Evolutionary conservation across 1,140 invertebrate genomes (phyloP).

Genomic region (Rhopalosiphum maidis): DNA sequence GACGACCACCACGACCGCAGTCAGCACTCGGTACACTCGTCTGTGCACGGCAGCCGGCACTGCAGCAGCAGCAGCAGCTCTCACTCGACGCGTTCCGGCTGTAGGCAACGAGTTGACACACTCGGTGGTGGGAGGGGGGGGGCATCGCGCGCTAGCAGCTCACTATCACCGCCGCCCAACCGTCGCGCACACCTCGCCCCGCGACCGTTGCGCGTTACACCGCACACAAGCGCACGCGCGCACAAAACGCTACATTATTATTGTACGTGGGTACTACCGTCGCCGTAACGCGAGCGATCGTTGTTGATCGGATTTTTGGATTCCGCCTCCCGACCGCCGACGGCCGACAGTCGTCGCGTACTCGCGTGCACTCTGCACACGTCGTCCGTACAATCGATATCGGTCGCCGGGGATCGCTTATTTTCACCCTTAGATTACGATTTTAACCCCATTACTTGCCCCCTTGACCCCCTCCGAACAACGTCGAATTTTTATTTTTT

Average conservation of each 20-base stretch:
- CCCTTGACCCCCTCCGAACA: background rate
- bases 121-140: too few species aligned
- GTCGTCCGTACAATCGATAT: background rate
- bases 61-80: background rate
- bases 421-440: background rate
- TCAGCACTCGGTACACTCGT: too few species aligned
- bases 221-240: too few species aligned
- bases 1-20: too few species aligned
- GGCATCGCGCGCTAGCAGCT: background rate
- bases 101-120: too few species aligned
- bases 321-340: background rate
- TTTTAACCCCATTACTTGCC: background rate
- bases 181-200: background rate
- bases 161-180: background rate
- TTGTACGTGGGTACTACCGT: background rate
- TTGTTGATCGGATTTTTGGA: constrained; percentile 13
- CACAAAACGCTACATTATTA: background rate
- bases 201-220: background rate
- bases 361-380: background rate
- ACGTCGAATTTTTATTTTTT: background rate
- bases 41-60: too few species aligned
- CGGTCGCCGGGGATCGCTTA: background rate
- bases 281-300: background rate
- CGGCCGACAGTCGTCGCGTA: background rate
- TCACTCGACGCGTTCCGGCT: background rate